These are phyloP conservation scores for Creontiades dilutus DNA, from an alignment of 2,888 invertebrate genomes.

Conservation along the genomic window DNA sequence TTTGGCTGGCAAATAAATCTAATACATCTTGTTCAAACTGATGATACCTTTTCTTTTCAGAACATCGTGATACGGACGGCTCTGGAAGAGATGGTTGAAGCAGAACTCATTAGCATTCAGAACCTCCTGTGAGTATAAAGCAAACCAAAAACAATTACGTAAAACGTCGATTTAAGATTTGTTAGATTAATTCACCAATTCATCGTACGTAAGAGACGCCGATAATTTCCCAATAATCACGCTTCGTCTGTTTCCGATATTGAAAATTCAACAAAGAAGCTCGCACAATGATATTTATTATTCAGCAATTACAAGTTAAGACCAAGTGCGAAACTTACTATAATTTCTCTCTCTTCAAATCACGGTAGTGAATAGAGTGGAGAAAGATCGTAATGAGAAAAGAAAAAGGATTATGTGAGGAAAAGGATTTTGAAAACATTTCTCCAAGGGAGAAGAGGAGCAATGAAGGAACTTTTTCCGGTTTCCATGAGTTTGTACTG, in stretches of 20 bases:
- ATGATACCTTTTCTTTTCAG: background rate
- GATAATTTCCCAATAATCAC: constrained; percentile 3
- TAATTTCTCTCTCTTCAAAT: background rate
- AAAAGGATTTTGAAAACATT: background rate
- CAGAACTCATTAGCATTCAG: background rate
- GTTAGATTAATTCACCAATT: background rate
- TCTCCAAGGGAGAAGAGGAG: background rate
- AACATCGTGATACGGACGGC: background rate
- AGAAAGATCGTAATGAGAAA: background rate
- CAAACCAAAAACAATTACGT: no score
- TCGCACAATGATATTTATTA: background rate
- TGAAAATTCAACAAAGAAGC: background rate
- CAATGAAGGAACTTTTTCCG: background rate
- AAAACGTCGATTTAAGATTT: no score
- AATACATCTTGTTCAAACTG: background rate
- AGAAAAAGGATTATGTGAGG: background rate
- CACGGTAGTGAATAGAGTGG: background rate
- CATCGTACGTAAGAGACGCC: background rate
- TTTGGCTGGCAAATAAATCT: background rate
- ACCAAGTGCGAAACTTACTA: background rate
- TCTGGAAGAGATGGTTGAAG: background rate
- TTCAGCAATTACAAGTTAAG: constrained; percentile 16
- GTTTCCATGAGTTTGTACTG: background rate
- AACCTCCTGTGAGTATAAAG: background rate
- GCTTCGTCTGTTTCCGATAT: background rate